Base-by-base conservation (phyloP, 2,113 vertebrate species). In the Lagopus leucura region DNA sequence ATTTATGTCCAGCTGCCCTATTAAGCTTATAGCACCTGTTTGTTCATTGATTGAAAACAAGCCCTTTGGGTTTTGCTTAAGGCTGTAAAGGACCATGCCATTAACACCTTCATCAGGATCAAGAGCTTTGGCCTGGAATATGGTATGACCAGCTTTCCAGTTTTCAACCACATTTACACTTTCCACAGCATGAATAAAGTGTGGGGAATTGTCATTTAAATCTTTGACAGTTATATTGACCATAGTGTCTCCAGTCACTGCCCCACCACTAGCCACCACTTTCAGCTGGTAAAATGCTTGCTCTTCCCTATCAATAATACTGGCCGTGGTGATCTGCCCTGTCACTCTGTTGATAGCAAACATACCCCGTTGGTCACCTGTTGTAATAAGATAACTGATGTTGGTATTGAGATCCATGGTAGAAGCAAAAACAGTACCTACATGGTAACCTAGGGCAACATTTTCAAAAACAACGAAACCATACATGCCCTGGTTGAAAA, bases 401-500 rank as follows among this genome's bases (percentile, higher is more conserved):
- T 99, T 99, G 74, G 98, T 98, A 97, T 99, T 99, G 72, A 99
- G 97, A 93, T 99, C 99, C 40, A 99, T 98, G 5, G 98, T 99
- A 75, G 98, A 98, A 45, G 99, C 99, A 28, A 98, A 98, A 77
- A 99, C 99, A 1, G 97, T 98, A n/a, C 99, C 99, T n/a, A 99
- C 98, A 0, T 98, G 98, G 6, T 98, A 98, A 43, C 98, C 98
- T 4, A 97, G 25, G 11, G 97, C 98, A 47, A 99, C 98, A 1
- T 99, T 99, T 97, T 99, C 99, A 98, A 99, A 99, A 91, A 99
- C 99, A 93, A 99, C 99, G 81, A 99, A 99, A 94, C 98, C 99
- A 96, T 99, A 99, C 13, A 43, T 93, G 34, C 88, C 97, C 97
- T 99, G 99, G 91, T 97, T 98, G 92, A 99, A 99, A 32, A 98